Evolutionary conservation across 1,140 invertebrate genomes (phyloP).

Genomic region (Polypedilum vanderplanki): DNA sequence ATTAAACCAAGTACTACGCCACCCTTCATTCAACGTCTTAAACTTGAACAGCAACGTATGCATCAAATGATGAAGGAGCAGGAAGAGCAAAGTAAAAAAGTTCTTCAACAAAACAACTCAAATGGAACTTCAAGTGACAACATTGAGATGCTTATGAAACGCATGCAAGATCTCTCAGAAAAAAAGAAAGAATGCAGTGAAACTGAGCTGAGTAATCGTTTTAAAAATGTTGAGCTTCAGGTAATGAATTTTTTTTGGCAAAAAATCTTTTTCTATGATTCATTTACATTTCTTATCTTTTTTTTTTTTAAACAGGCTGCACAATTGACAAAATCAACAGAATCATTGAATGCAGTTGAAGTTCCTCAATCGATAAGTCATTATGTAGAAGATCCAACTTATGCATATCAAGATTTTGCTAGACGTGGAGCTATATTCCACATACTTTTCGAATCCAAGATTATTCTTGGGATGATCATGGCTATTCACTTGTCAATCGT

Average conservation of each 20-base stretch:
- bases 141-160: slow-evolving; percentile 68
- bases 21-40: not conserved
- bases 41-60: slow-evolving; percentile 22
- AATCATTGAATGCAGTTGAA: slow-evolving; percentile 35
- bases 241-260: slow-evolving; percentile 49
- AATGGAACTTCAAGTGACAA: slow-evolving; percentile 53
- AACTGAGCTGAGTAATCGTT: slow-evolving; percentile 68
- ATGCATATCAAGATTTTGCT: slow-evolving; percentile 77
- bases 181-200: slow-evolving; percentile 67
- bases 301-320: slow-evolving; percentile 45
- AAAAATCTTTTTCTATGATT: slow-evolving; percentile 52
- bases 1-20: not conserved
- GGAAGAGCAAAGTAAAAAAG: not conserved
- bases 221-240: slow-evolving; percentile 68
- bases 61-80: slow-evolving; percentile 35
- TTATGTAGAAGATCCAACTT: slow-evolving; percentile 69
- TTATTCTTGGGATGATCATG: slow-evolving; percentile 89
- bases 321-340: slow-evolving; percentile 52
- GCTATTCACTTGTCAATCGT: slow-evolving; percentile 77
- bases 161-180: slow-evolving; percentile 72
- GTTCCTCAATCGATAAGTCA: slow-evolving; percentile 56
- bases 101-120: slow-evolving; percentile 38
- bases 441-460: slow-evolving; percentile 76
- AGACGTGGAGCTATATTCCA: slow-evolving; percentile 58
- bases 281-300: not conserved